Evolutionary conservation across 1,140 invertebrate genomes (phyloP), one percentile per base, ranked within the genome.

Genomic region (Brachionus plicatilis): DNA sequence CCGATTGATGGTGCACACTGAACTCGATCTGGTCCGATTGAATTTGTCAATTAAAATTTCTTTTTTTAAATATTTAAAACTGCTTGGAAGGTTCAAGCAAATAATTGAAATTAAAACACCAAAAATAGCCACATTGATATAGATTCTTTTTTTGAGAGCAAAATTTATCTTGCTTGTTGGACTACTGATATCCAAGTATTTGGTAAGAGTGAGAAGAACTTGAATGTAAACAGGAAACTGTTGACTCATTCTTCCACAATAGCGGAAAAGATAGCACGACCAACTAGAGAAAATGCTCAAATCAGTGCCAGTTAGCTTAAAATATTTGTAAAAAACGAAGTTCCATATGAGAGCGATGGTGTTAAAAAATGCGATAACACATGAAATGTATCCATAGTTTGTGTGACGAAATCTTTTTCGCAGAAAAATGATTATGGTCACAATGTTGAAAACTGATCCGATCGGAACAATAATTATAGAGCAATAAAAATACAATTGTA

Each of bases 271-370:
- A 27, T 47, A 37, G 12, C 72, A 76, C 2, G 45, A 76, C 12
- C 24, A 29, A 14, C 11, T 29, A 11, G 41, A 50, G 11, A 29
- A 24, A 37, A 50, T 4, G 29, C 72, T 76, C n/a, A 76, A 76
- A 76, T 76, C 72, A 33, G n/a, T 50, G 20, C 72, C 72, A n/a
- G 50, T 50, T 12, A 76, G 3, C 8, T 12, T 50, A 7, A 76
- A 50, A 47, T 76, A 76, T 27, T 76, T 76, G 72, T 76, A 76
- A n/a, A 76, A 50, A n/a, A 76, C 11, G 43, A 14, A 76, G 72
- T 47, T 50, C 72, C 72, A 76, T 6, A 76, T 50, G 11, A 76
- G 24, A 12, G 72, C 41, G 0, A 76, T 20, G n/a, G 72, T 76
- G 50, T 76, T 50, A 50, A 76, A 76, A 27, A 50, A 27, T 29